phyloP scores from a whole-genome alignment of 2,113 vertebrate species.

The Tapirus terrestris region DNA sequence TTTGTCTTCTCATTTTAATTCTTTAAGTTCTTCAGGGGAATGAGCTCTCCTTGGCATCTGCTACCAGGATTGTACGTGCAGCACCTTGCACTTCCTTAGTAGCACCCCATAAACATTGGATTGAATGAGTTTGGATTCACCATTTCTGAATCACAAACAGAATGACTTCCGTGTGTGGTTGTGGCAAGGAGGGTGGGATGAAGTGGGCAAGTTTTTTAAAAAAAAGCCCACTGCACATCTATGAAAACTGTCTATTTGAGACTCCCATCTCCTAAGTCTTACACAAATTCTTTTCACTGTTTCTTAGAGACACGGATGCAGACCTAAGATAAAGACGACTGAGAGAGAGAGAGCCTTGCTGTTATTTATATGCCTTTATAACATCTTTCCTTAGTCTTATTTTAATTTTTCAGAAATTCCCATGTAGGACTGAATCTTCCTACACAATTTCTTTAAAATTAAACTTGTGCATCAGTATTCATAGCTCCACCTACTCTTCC shows the following conservation, averaged over 20 bases:
- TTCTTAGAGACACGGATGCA: not conserved
- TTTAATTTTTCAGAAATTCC: slow-evolving; percentile 62
- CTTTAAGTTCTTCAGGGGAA: not conserved
- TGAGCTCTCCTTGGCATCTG: not conserved
- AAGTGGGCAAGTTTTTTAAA: not conserved
- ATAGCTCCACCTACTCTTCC: slow-evolving; percentile 53
- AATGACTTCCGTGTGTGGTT: not conserved
- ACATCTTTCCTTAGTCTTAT: slow-evolving; percentile 48
- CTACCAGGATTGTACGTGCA: fast-evolving
- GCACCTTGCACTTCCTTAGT: not conserved
- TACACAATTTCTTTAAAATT: slow-evolving; percentile 66
- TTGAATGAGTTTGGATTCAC: not conserved
- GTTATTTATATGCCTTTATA: not conserved
- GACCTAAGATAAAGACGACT: slow-evolving; percentile 35
- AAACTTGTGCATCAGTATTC: slow-evolving; percentile 13
- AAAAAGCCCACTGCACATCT: not conserved
- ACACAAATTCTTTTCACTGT: not conserved
- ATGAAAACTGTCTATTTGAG: not conserved
- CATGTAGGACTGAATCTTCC: slow-evolving; percentile 28
- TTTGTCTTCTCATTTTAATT: not conserved
- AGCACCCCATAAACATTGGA: too few relatives aligned
- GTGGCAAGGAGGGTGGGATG: not conserved
- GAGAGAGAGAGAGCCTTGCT: not conserved
- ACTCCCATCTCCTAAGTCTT: not conserved
- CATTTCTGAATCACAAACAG: not conserved